Evolutionary conservation across 2,888 invertebrate species (phyloP), one percentile per base, ranked within the genome.

Genomic region (Pristionchus mayeri): DNA sequence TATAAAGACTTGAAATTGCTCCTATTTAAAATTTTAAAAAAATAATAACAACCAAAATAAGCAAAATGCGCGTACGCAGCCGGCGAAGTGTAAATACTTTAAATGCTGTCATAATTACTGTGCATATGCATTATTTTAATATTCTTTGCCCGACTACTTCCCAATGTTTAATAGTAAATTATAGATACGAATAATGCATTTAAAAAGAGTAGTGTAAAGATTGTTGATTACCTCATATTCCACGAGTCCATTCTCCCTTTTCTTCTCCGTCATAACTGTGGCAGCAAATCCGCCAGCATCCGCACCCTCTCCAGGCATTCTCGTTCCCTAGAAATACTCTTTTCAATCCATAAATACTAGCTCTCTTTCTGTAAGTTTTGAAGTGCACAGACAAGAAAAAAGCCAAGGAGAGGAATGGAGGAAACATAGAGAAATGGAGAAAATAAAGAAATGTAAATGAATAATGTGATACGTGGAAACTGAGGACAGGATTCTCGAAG

Each of bases 281-380:
- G 40, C 18, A n/a, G 84, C 84, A 75, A 84, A 84, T 52, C 84
- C 84, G 34, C 84, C 84, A n/a, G 84, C 50, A 37, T 84, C 84
- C 24, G 71, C 71, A 11, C 84, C 84, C 21, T 84, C 84, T 52
- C 84, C 84, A 52, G 84, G 84, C 30, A 84, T 54, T 30, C 75
- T 30, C 52, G 57, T 37, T 57, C 40, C 11, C 57, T 40, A 44
- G n/a, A 27, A 78, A 13, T 7, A 57, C 16, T 27, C 16, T 67
- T 67, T 7, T 21, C 37, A 57, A 37, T 57, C n/a, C 16, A 50
- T 16, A 52, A 18, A 27, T 2, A n/a, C 6, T 24, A 67, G 3
- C 3, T 37, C 3, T 21, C 21, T n/a, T 67, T n/a, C 34, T 44
- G 44, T 44, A 9, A 57, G 63, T n/a, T n/a, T n/a, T n/a, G n/a